Percentiles rank a stretch among this genome's conserved stretches.
Evolutionary conservation across 2,113 vertebrate species (phyloP).

Genomic region (Progne subis): DNA sequence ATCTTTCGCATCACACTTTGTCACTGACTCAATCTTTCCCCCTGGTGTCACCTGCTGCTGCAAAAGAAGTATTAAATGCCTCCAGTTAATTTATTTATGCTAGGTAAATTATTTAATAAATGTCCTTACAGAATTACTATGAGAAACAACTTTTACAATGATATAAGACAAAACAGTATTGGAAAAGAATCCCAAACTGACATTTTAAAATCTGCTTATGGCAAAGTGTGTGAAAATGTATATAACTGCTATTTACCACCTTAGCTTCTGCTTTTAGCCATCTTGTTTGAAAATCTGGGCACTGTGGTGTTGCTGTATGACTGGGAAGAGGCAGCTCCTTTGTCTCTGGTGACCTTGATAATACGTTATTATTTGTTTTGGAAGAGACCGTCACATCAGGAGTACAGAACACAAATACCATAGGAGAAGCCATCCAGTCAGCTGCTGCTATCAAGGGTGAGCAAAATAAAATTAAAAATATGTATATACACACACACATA

Average conservation of each 20-base stretch:
- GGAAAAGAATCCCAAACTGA: not conserved
- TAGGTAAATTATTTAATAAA: not conserved
- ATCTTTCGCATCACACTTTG: not conserved
- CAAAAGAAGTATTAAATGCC: not conserved
- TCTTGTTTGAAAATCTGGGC: constrained; percentile 74
- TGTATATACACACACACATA: accelerated
- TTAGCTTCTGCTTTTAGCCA: constrained; percentile 73
- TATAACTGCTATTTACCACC: not conserved
- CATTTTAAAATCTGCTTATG: not conserved
- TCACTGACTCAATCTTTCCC: not conserved
- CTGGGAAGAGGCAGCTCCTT: not conserved
- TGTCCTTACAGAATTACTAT: not conserved
- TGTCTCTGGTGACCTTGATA: constrained; percentile 20
- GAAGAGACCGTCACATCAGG: constrained; percentile 78
- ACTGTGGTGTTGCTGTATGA: constrained; percentile 48
- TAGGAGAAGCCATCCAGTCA: constrained; percentile 75
- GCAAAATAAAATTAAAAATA: not conserved
- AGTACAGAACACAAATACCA: constrained; percentile 79
- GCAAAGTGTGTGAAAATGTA: not conserved
- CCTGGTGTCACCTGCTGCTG: not conserved
- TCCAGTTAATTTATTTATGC: not conserved
- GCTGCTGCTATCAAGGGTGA: constrained; percentile 24
- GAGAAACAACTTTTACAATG: not conserved
- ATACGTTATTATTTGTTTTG: constrained; percentile 28
- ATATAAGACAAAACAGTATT: not conserved